Evolutionary conservation across 2,888 invertebrate genomes (phyloP), one percentile per base, ranked within the genome.

Genomic region (Griposia aprilina): DNA sequence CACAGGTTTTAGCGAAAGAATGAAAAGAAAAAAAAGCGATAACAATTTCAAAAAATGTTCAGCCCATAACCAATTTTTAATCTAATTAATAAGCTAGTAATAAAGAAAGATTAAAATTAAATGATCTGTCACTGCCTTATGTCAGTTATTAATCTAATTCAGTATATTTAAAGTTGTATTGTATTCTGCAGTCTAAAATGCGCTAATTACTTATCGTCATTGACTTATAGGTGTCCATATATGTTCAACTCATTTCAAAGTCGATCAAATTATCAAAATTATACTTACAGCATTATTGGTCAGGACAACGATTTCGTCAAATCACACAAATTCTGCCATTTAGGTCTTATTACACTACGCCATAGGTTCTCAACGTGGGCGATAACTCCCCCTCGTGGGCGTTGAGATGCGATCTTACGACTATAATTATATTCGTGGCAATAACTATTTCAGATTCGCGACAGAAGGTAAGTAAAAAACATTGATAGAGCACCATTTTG

Each of bases 61-160:
- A 67, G 15, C 74, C 86, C 84, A 7, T 59, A 55, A 84, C 83
- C 86, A 86, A 77, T 62, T 50, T 55, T 55, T 30, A 8, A 20
- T 23, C 17, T 45, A 74, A n/a, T 36, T 36, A 41, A 66, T 5
- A 48, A 72, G 50, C 30, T n/a, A 62, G 8, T 1, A n/a, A 20
- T 23, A 10, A 45, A 48, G 17, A 50, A 23, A 30, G 1, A 67
- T 48, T 57, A 55, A 13, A 63, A 59, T 50, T 48, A 60, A 57
- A 59, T 48, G 5, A 48, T 50, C 15, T 45, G 11, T 23, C 41
- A 71, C 48, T n/a, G 50, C 3, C 20, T 26, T 15, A 68, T 15
- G 5, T 36, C 41, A 45, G 48, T 62, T 41, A 50, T 41, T 23
- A 63, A 45, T 81, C 23, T 11, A 52, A 60, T 63, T 63, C 23